phyloP scores from a whole-genome alignment of 2,113 vertebrate genomes.

The Glareola pratincola region DNA sequence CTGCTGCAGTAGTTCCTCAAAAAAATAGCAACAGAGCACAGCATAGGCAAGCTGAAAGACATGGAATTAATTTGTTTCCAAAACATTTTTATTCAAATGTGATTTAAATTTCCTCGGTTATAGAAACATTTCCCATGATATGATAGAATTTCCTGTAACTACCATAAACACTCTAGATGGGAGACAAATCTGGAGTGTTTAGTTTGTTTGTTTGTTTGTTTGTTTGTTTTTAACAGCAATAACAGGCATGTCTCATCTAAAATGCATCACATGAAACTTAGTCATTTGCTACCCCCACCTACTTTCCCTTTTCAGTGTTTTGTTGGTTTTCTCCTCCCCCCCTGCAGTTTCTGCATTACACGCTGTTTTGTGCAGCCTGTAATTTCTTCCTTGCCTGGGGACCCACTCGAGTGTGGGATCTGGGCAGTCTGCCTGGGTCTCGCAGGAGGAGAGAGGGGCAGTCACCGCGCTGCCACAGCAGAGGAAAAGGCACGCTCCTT shows the following conservation, averaged over 20 bases:
- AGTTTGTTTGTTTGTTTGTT: constrained; percentile 4
- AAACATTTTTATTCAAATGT: constrained; percentile 41
- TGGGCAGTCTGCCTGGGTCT: background rate
- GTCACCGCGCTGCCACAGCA: background rate
- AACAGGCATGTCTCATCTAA: background rate
- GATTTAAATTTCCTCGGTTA: constrained; percentile 21
- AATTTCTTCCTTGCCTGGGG: background rate
- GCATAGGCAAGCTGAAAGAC: background rate
- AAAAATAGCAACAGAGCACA: background rate
- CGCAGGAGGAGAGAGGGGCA: background rate
- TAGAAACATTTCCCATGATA: constrained; percentile 10
- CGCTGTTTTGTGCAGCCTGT: background rate
- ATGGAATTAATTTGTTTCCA: constrained; percentile 29
- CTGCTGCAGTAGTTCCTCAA: background rate
- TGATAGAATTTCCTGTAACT: background rate
- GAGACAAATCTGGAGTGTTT: constrained; percentile 1
- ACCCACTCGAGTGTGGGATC: background rate
- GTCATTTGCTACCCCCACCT: constrained; percentile 14
- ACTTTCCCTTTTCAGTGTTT: background rate
- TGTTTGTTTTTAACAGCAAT: constrained; percentile 5
- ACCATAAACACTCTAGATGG: background rate
- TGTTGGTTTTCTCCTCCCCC: no score
- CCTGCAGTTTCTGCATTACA: background rate
- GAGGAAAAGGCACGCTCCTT: background rate
- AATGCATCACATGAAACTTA: background rate